A percentile compares a stretch with the other conserved stretches of the same genome.
These are phyloP conservation scores for Chaenocephalus aceratus DNA, from an alignment of 2,113 vertebrate genomes.

Conservation along the genomic window DNA sequence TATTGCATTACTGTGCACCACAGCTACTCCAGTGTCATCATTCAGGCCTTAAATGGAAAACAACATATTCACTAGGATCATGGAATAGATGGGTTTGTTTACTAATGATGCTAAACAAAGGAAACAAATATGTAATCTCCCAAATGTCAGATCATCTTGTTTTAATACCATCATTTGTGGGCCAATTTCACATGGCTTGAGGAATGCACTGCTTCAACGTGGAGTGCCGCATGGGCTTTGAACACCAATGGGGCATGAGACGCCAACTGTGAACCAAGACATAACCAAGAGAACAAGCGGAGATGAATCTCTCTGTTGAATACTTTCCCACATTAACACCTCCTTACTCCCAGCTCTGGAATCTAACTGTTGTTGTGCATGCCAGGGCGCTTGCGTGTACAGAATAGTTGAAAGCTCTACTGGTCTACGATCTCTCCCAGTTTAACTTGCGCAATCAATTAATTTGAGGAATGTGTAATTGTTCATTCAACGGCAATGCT, in stretches of 20 bases:
- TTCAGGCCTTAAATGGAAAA: conserved; percentile 23
- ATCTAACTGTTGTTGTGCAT: conserved; percentile 58
- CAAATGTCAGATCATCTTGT: conserved; percentile 14
- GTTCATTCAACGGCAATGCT: conserved; percentile 25
- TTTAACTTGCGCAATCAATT: conserved; percentile 38
- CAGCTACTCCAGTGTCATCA: conserved; percentile 20
- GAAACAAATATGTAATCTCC: conserved; percentile 26
- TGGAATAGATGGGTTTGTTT: conserved; percentile 17
- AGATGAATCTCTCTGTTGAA: conserved; percentile 69
- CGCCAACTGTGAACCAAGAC: conserved; percentile 59
- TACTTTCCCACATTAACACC: conserved; percentile 75
- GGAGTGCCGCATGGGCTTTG: conserved; percentile 24
- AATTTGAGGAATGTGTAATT: conserved; percentile 32
- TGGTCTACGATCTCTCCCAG: conserved; percentile 49
- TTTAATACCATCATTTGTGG: conserved; percentile 7
- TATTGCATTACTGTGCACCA: conserved; percentile 8
- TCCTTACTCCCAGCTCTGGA: conserved; percentile 33
- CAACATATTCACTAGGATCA: not conserved
- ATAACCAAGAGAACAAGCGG: conserved; percentile 52
- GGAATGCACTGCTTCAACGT: not conserved
- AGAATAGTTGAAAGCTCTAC: conserved; percentile 51
- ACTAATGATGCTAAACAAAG: conserved; percentile 34
- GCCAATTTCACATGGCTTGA: not conserved
- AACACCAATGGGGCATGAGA: conserved; percentile 63
- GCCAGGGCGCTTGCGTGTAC: conserved; percentile 40